These are phyloP conservation scores for Pseudomugil tenellus DNA, from an alignment of 2,797 vertebrate genomes.

Conservation along the genomic window DNA sequence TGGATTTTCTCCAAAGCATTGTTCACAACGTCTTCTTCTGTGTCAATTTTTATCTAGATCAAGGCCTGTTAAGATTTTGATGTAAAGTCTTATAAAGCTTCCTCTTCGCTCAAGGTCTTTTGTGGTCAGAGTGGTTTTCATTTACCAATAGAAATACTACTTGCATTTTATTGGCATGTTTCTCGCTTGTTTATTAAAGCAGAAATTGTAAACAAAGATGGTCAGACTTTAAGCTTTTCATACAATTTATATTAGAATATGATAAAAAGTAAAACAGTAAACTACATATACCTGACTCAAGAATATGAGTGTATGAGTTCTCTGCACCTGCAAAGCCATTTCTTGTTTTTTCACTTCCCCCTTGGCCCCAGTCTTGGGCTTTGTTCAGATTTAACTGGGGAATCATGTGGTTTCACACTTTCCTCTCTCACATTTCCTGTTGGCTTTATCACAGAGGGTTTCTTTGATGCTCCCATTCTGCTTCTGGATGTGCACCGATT, in stretches of 20 bases:
- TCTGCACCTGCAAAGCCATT: not conserved
- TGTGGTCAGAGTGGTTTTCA: not conserved
- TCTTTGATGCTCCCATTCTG: constrained; percentile 30
- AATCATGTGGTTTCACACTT: constrained; percentile 7
- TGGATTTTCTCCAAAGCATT: not conserved
- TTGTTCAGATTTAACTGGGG: constrained; percentile 17
- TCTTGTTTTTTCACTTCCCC: not conserved
- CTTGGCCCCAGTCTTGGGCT: not conserved
- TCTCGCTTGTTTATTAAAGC: not conserved
- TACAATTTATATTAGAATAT: not conserved
- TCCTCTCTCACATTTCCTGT: constrained; percentile 25
- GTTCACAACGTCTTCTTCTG: not conserved
- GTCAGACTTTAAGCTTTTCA: not conserved
- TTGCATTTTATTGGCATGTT: not conserved
- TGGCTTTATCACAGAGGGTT: constrained; percentile 24
- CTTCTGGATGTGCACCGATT: constrained; percentile 43
- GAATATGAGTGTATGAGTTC: not conserved
- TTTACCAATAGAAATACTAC: not conserved
- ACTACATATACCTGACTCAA: not conserved
- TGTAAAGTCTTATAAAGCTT: not conserved
- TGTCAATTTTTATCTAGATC: not conserved
- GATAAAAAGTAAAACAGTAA: not conserved
- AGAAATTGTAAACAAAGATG: not conserved
- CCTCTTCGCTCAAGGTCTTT: not conserved
- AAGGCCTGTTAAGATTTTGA: not conserved